Evolutionary conservation across 1,140 invertebrate species (phyloP).

Genomic region (Neelides sp.): DNA sequence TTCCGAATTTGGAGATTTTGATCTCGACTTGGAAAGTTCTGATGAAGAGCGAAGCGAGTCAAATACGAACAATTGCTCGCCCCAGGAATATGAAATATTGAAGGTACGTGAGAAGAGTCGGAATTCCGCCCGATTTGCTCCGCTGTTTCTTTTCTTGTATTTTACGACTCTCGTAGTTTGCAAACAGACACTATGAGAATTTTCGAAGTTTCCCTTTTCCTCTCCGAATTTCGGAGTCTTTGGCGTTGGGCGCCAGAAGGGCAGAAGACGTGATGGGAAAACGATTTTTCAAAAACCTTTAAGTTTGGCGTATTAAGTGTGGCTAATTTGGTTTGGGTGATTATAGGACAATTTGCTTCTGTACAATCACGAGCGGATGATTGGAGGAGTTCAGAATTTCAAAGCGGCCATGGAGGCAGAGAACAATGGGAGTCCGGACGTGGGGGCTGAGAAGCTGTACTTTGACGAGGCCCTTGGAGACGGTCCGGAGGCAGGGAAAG

Average conservation of each 20-base stretch:
- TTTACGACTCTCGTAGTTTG: background rate
- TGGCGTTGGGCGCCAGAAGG: background rate
- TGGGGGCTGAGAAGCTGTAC: slow-evolving; percentile 1
- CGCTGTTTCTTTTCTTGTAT: background rate
- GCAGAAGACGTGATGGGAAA: background rate
- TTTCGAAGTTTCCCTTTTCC: no score
- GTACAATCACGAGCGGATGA: slow-evolving; percentile 56
- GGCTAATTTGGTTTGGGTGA: slow-evolving; percentile 2
- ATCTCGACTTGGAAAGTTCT: no score
- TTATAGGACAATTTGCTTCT: slow-evolving; percentile 55
- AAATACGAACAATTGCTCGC: no score
- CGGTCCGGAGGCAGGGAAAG: slow-evolving; percentile 43
- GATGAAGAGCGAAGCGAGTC: no score
- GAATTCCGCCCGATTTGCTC: background rate
- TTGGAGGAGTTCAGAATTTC: slow-evolving; percentile 37
- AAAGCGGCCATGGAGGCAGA: slow-evolving; percentile 42
- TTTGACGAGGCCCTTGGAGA: slow-evolving; percentile 33
- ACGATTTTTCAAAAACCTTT: background rate
- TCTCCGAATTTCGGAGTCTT: no score
- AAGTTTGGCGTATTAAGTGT: background rate
- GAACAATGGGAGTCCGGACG: slow-evolving; percentile 42
- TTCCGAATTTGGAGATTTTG: no score
- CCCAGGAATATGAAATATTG: slow-evolving; percentile 56
- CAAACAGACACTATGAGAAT: background rate
- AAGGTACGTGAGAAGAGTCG: slow-evolving; percentile 40